Percentiles rank a stretch among this genome's conserved stretches.
phyloP scores from a whole-genome alignment of 2,797 vertebrate genomes.

The Geotrypetes seraphini region DNA sequence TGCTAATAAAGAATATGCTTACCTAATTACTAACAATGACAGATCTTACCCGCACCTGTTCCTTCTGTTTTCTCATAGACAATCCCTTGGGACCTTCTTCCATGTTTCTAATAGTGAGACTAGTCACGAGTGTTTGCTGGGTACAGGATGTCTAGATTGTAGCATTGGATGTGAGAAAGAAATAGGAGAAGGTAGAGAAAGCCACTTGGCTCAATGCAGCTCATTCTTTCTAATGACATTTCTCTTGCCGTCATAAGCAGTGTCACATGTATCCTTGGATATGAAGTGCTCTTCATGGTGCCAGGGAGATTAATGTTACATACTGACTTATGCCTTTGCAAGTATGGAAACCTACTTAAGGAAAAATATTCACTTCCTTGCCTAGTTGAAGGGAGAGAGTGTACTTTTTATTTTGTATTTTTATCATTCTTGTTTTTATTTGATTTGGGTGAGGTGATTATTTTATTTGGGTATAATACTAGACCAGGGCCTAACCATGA shows the following conservation, averaged over 20 bases:
- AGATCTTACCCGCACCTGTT: background rate
- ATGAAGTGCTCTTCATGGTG: too few relatives aligned
- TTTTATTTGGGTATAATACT: too few relatives aligned
- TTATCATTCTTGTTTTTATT: too few relatives aligned
- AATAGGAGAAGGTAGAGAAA: background rate
- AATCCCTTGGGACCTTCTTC: background rate
- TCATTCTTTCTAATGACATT: background rate
- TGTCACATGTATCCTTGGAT: background rate
- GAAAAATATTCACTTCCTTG: too few relatives aligned
- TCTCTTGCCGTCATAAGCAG: background rate
- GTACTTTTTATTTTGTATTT: too few relatives aligned
- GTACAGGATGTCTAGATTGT: too few relatives aligned
- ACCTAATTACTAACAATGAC: background rate
- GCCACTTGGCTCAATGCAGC: background rate
- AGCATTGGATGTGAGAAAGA: too few relatives aligned
- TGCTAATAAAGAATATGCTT: background rate
- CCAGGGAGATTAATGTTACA: background rate
- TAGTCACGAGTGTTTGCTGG: background rate
- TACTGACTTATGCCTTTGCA: background rate
- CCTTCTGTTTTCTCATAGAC: accelerated
- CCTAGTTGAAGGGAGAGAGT: background rate
- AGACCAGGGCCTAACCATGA: too few relatives aligned
- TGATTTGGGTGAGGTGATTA: too few relatives aligned
- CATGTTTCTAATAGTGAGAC: conserved; percentile 6
- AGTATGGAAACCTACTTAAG: too few relatives aligned